Evolutionary conservation across 2,888 invertebrate species (phyloP).

Genomic region (Cerastoderma edule): DNA sequence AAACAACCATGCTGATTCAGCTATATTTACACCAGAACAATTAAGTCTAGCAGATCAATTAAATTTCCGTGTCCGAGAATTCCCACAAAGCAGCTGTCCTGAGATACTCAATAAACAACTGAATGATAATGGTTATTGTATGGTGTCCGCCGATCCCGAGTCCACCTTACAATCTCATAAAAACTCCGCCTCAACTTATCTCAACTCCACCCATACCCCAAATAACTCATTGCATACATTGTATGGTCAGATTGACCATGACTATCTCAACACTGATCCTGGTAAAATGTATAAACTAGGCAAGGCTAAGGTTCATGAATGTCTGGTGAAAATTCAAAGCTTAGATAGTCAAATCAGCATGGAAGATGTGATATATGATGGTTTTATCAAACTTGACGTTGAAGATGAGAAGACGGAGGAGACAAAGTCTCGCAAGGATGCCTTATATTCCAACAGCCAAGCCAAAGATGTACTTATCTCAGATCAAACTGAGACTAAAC

Average conservation of each 20-base stretch:
- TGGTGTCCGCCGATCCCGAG: background rate
- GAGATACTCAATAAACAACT: conserved; percentile 18
- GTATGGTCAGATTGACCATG: background rate
- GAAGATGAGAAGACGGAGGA: background rate
- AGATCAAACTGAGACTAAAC: background rate
- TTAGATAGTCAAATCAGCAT: conserved; percentile 13
- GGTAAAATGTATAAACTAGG: conserved; percentile 9
- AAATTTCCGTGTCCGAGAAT: conserved; percentile 69
- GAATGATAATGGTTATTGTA: conserved; percentile 1
- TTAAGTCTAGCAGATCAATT: conserved; percentile 41
- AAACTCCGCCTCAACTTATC: background rate
- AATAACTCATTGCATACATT: conserved; percentile 4
- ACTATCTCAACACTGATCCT: conserved; percentile 8
- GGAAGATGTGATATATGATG: conserved; percentile 49
- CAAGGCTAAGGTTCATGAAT: conserved; percentile 15
- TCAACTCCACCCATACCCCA: background rate
- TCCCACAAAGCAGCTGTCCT: conserved; percentile 72
- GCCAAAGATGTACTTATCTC: conserved; percentile 7
- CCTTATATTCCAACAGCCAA: background rate
- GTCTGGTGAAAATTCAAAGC: conserved; percentile 1
- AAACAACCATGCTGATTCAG: background rate
- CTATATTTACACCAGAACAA: conserved; percentile 40
- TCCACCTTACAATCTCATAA: background rate
- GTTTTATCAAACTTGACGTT: conserved; percentile 50
- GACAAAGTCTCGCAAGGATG: conserved; percentile 1